These are phyloP conservation scores for Eupeodes corollae DNA, from an alignment of 1,140 invertebrate species.

Conservation along the genomic window DNA sequence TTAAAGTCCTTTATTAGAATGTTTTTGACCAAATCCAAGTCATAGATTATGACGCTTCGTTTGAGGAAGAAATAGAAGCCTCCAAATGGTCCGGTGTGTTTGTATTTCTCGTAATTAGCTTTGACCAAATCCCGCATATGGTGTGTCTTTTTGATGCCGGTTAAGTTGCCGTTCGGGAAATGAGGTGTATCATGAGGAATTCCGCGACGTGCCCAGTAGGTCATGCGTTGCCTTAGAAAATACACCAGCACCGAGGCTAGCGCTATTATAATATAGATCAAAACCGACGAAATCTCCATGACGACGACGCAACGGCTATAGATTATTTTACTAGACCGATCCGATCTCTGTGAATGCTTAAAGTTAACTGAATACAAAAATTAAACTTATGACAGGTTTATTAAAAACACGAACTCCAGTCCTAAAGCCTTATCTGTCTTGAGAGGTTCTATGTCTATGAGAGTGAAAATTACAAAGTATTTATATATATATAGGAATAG, in stretches of 20 bases:
- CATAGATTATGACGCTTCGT: neutral
- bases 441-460: too few relatives aligned
- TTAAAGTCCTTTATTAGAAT: constrained; percentile 45
- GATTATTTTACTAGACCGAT: too few relatives aligned
- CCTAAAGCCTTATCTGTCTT: too few relatives aligned
- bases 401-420: too few relatives aligned
- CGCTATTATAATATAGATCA: constrained; percentile 9
- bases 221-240: constrained; percentile 10
- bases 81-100: constrained; percentile 23
- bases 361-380: too few relatives aligned
- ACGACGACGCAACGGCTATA: too few relatives aligned
- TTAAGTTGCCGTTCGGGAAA: constrained; percentile 15
- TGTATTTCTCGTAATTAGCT: constrained; percentile 27
- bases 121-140: constrained; percentile 16
- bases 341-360: too few relatives aligned
- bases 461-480: too few relatives aligned
- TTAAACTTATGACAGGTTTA: too few relatives aligned
- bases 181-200: constrained; percentile 19
- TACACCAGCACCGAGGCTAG: constrained; percentile 11
- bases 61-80: constrained; percentile 28
- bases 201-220: constrained; percentile 20
- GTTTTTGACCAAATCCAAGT: constrained; percentile 35
- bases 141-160: constrained; percentile 35
- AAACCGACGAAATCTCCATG: constrained; percentile 11
- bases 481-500: too few relatives aligned